Evolutionary conservation across 2,797 vertebrate genomes (phyloP).

Genomic region (Helicolenus hilgendorfi): DNA sequence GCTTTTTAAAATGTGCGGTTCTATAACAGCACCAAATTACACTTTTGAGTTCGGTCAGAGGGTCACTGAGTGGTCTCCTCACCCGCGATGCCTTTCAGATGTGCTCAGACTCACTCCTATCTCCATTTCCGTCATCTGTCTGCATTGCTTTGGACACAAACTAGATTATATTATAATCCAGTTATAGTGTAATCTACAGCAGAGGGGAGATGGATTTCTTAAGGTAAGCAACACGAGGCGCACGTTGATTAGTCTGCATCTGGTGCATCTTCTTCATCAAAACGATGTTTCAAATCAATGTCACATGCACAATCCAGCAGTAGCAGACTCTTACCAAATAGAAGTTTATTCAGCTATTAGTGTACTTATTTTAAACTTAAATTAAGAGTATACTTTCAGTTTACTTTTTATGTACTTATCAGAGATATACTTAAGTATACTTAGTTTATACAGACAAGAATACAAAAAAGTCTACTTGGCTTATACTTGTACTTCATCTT

Average conservation of each 20-base stretch:
- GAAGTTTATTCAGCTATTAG: too few species aligned
- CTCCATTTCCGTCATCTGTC: not conserved
- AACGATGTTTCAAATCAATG: not conserved
- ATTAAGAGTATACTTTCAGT: too few species aligned
- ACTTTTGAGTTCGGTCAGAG: not conserved
- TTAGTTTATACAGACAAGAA: too few species aligned
- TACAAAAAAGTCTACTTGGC: too few species aligned
- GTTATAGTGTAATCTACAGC: not conserved
- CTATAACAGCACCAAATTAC: not conserved
- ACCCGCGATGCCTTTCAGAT: not conserved
- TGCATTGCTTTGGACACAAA: not conserved
- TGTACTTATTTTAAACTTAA: too few species aligned
- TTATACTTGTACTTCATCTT: too few species aligned
- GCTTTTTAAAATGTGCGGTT: not conserved
- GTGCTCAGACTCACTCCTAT: not conserved
- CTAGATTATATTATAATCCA: not conserved
- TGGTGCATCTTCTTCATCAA: not conserved
- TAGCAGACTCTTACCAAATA: too few species aligned
- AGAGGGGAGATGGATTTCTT: not conserved
- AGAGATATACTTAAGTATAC: too few species aligned
- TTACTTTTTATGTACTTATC: too few species aligned
- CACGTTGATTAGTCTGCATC: not conserved
- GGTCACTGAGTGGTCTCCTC: not conserved
- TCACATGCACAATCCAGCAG: not conserved
- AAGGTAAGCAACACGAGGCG: not conserved